Evolutionary conservation across 2,797 vertebrate species (phyloP).

Genomic region (Etheostoma perlongum): DNA sequence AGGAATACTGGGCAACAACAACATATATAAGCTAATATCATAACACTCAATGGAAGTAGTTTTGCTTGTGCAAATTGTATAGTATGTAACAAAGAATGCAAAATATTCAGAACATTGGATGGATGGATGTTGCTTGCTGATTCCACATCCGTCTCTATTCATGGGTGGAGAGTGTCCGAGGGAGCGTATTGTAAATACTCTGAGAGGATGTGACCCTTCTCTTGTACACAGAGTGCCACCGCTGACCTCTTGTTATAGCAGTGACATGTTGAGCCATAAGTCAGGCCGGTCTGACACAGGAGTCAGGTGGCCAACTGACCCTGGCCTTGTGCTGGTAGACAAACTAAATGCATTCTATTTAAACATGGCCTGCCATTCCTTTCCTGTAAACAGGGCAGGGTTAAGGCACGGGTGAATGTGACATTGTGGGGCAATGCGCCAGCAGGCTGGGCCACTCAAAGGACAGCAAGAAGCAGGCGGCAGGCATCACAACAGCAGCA

Average conservation of each 20-base stretch:
- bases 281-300: constrained; percentile 75
- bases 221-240: constrained; percentile 66
- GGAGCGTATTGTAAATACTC: constrained; percentile 71
- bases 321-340: constrained; percentile 81
- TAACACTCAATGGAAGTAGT: background rate
- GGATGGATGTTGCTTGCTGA: constrained; percentile 13
- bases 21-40: constrained; percentile 5
- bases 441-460: constrained; percentile 71
- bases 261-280: constrained; percentile 77
- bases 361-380: constrained; percentile 78
- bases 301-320: constrained; percentile 84
- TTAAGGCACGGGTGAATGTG: constrained; percentile 84
- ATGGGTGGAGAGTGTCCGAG: constrained; percentile 38
- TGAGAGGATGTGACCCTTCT: constrained; percentile 76
- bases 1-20: background rate
- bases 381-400: constrained; percentile 80
- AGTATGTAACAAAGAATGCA: constrained; percentile 8
- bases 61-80: constrained; percentile 1
- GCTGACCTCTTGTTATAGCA: constrained; percentile 81
- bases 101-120: constrained; percentile 28
- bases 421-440: constrained; percentile 80
- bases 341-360: constrained; percentile 87
- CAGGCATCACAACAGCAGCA: constrained; percentile 78
- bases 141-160: constrained; percentile 47
- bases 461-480: constrained; percentile 74